Percentiles rank a stretch among this genome's conserved stretches.
Conservation (phyloP, 2,888 invertebrate species). For the Eristalinus aeneus region DNA sequence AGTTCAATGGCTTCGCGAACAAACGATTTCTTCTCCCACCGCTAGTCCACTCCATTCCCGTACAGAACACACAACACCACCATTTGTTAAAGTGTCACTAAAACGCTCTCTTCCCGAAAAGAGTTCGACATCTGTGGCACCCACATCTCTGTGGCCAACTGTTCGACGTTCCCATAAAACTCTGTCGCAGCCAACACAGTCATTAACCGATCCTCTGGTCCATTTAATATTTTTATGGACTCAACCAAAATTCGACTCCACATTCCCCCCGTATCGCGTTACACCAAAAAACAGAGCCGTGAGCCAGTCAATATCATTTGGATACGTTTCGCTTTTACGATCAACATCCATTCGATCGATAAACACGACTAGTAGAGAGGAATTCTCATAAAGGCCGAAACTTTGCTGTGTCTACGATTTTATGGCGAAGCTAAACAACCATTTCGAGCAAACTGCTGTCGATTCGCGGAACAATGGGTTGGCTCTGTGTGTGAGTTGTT, state of each 20-base stretch:
- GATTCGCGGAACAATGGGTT: background rate
- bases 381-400: background rate
- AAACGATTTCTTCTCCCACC: background rate
- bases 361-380: background rate
- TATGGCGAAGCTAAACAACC: background rate
- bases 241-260: background rate
- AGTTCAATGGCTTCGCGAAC: background rate
- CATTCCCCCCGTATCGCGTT: background rate
- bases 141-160: background rate
- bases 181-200: background rate
- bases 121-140: background rate
- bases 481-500: background rate
- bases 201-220: background rate
- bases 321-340: background rate
- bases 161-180: background rate
- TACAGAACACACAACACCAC: background rate
- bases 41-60: background rate
- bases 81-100: background rate
- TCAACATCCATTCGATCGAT: background rate
- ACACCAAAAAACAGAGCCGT: background rate
- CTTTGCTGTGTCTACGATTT: background rate
- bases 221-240: background rate
- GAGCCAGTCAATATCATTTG: background rate
- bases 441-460: background rate
- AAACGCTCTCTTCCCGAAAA: background rate